Evolutionary conservation across 2,888 invertebrate species (phyloP), one percentile per base, ranked within the genome.

Genomic region (Epinotia nisella): DNA sequence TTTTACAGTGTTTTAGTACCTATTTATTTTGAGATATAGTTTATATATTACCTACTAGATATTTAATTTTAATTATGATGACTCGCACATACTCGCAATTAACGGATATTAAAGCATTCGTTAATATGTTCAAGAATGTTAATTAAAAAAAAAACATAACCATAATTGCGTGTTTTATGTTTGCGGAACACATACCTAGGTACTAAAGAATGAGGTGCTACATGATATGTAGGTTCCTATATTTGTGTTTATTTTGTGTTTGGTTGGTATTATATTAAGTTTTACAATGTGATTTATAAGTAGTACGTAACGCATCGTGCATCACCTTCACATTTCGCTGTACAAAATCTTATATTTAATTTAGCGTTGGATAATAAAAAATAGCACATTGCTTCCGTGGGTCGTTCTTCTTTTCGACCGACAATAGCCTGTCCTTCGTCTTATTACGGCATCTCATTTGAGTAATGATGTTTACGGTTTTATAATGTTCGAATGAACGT

Each of bases 361-460:
- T 15, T n/a, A 1, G 9, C 1, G 17, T 2, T 58, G n/a, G 35
- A 7, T n/a, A 29, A 41, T 41, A 55, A 17, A 29, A 62, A 55
- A 19, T n/a, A 49, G 49, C 61, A 72, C 67, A 7, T 72, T 39
- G 45, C 61, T 62, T 61, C 17, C 62, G 21, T n/a, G n/a, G n/a
- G n/a, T n/a, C n/a, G n/a, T n/a, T n/a, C n/a, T n/a, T n/a, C n/a
- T n/a, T n/a, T n/a, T n/a, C n/a, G n/a, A n/a, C n/a, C n/a, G n/a
- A n/a, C n/a, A n/a, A n/a, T n/a, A n/a, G n/a, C n/a, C n/a, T n/a
- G n/a, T n/a, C n/a, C n/a, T n/a, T n/a, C n/a, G n/a, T n/a, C n/a
- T n/a, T n/a, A n/a, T n/a, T n/a, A n/a, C n/a, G n/a, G n/a, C n/a
- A n/a, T n/a, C n/a, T n/a, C n/a, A n/a, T n/a, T n/a, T n/a, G n/a